phyloP scores from a whole-genome alignment of 2,113 vertebrate species.

The Odontophorus gujanensis region DNA sequence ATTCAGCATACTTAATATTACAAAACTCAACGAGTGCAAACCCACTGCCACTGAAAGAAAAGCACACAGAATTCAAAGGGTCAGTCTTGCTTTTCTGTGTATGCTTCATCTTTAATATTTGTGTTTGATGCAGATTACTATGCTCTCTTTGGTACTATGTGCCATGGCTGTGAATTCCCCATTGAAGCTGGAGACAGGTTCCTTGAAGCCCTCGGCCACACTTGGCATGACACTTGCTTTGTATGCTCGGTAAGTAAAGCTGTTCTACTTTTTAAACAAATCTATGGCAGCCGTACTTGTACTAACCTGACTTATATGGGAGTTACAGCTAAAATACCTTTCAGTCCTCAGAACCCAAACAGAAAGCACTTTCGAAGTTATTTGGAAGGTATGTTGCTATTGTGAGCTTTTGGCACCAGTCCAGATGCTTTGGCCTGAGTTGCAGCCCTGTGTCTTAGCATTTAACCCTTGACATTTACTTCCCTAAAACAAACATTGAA shows the following conservation, averaged over 20 bases:
- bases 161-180: conserved; percentile 95
- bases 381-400: conserved; percentile 33
- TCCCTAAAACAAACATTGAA: accelerated
- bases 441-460: not conserved
- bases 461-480: not conserved
- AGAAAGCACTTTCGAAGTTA: conserved; percentile 29
- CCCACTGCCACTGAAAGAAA: not conserved
- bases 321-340: not conserved
- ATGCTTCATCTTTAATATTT: not conserved
- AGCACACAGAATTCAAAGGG: not conserved
- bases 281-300: not conserved
- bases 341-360: not conserved
- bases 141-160: conserved; percentile 91
- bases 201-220: conserved; percentile 91
- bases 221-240: conserved; percentile 99
- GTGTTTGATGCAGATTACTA: conserved; percentile 87
- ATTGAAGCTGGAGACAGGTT: conserved; percentile 98
- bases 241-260: conserved; percentile 89
- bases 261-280: not conserved
- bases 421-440: not conserved
- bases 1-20: not conserved
- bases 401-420: not conserved
- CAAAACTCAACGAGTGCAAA: not conserved
- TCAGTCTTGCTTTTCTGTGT: not conserved
- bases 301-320: not conserved